Conservation (phyloP, 1,140 invertebrate genomes). For the Nymphalis io region DNA sequence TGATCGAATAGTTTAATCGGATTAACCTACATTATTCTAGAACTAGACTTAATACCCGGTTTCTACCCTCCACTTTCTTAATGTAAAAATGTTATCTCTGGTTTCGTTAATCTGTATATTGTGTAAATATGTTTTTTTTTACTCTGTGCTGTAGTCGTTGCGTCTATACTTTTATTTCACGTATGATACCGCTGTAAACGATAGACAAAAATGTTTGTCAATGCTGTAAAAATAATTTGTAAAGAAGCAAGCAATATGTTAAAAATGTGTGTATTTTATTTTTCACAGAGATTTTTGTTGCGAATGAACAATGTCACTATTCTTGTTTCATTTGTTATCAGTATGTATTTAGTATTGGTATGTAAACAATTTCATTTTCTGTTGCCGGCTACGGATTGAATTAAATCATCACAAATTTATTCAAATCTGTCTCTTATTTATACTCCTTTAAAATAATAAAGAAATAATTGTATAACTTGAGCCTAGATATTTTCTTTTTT, state of each 20-base stretch:
- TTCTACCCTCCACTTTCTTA: conserved; percentile 26
- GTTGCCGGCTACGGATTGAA: conserved; percentile 69
- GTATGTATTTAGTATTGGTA: conserved; percentile 19
- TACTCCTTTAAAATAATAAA: background rate
- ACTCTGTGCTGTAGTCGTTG: conserved; percentile 20
- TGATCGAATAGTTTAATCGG: conserved; percentile 34
- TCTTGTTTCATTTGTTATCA: background rate
- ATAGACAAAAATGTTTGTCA: background rate
- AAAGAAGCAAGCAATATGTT: conserved; percentile 1
- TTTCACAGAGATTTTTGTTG: conserved; percentile 2
- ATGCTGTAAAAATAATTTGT: background rate
- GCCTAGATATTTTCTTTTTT: no score
- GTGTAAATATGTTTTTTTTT: conserved; percentile 53
- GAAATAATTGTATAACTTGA: no score
- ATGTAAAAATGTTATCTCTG: conserved; percentile 33
- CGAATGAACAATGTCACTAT: background rate
- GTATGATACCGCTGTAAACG: background rate
- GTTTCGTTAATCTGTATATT: conserved; percentile 46
- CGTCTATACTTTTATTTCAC: background rate
- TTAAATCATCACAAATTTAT: conserved; percentile 76
- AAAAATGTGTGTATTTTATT: conserved; percentile 20
- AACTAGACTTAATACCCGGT: conserved; percentile 25
- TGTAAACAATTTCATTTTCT: conserved; percentile 40
- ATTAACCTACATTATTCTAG: conserved; percentile 28
- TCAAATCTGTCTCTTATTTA: conserved; percentile 37